A percentile compares a stretch with the other conserved stretches of the same genome.
phyloP scores from a whole-genome alignment of 2,888 invertebrate genomes.

The Cerastis leucographa region DNA sequence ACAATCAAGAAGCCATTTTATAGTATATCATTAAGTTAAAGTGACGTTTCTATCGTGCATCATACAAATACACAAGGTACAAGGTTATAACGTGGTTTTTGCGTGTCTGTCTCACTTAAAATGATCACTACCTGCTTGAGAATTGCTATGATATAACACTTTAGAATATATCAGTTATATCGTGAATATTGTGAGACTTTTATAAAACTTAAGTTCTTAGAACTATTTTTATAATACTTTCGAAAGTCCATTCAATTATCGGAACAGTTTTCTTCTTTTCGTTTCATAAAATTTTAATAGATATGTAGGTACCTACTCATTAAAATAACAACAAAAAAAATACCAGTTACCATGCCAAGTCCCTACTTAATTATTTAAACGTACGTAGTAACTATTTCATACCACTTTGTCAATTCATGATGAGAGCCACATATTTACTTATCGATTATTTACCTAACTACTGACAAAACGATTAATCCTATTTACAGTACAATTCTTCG shows the following conservation, averaged over 20 bases:
- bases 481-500: not conserved
- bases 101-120: not conserved
- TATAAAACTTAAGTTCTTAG: no score
- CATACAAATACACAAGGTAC: slow-evolving; percentile 30
- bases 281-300: not conserved
- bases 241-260: not conserved
- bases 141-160: no score
- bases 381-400: not conserved
- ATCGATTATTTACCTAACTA: not conserved
- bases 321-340: not conserved
- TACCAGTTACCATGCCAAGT: not conserved
- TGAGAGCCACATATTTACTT: not conserved
- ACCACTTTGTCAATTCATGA: not conserved
- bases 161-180: no score
- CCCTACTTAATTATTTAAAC: not conserved
- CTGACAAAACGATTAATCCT: not conserved
- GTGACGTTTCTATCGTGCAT: slow-evolving; percentile 14
- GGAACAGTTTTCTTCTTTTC: not conserved
- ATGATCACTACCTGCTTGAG: slow-evolving; percentile 1
- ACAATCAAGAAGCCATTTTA: slow-evolving; percentile 24
- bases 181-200: no score
- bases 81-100: slow-evolving; percentile 34
- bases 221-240: no score
- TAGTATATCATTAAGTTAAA: slow-evolving; percentile 31
- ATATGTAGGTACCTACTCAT: not conserved